Percentiles rank a stretch among this genome's conserved stretches.
Evolutionary conservation across 1,140 invertebrate species (phyloP).

Genomic region (Drosophila ficusphila): DNA sequence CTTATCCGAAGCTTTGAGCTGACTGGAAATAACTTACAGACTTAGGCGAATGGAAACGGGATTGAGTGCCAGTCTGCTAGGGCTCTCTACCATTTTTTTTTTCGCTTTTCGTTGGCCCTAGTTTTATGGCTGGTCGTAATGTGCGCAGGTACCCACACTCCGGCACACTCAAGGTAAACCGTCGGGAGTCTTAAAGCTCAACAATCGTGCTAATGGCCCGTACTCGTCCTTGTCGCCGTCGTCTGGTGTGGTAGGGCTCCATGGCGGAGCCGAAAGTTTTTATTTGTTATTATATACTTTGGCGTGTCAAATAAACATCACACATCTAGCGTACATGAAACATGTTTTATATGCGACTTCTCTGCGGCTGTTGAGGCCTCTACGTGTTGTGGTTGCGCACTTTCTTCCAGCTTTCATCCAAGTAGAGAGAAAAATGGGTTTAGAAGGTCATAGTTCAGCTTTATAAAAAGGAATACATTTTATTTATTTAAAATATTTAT

Average conservation of each 20-base stretch:
- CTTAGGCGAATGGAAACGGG: conserved; percentile 5
- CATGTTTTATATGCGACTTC: conserved; percentile 72
- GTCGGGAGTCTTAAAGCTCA: conserved; percentile 72
- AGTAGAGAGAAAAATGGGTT: not conserved
- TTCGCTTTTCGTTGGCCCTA: conserved; percentile 48
- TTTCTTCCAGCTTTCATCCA: conserved; percentile 23
- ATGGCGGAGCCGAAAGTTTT: conserved; percentile 73
- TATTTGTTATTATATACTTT: conserved; percentile 83
- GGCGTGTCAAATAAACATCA: conserved; percentile 82
- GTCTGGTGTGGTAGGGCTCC: conserved; percentile 37
- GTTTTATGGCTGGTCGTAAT: conserved; percentile 73
- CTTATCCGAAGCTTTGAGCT: conserved; percentile 43
- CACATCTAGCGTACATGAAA: conserved; percentile 79
- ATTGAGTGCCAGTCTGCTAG: conserved; percentile 11
- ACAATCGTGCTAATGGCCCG: conserved; percentile 80
- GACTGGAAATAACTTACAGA: conserved; percentile 57
- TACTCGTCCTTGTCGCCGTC: conserved; percentile 52
- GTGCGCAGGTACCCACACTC: conserved; percentile 48
- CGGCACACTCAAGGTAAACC: conserved; percentile 40
- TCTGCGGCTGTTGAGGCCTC: conserved; percentile 33
- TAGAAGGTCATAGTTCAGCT: too few species aligned
- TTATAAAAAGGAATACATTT: too few species aligned
- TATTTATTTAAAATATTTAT: too few species aligned
- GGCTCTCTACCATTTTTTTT: conserved; percentile 17
- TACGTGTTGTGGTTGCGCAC: conserved; percentile 76